Conservation (phyloP, 2,797 vertebrate genomes). For the Potorous gilbertii region DNA sequence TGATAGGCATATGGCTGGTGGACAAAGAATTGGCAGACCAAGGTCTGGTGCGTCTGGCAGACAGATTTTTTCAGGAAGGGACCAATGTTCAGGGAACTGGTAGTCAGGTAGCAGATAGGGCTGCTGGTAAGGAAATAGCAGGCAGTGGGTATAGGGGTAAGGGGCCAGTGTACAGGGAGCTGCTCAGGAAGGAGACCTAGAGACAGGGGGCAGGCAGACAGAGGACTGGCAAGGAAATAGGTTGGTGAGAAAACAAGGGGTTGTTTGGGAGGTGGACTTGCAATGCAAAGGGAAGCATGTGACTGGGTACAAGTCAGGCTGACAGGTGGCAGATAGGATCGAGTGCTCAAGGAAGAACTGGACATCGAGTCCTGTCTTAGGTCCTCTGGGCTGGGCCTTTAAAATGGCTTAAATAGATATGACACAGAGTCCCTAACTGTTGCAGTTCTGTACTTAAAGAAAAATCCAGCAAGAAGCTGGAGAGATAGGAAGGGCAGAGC, state of each 20-base stretch:
- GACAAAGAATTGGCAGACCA: background rate
- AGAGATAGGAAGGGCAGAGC: background rate
- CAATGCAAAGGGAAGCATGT: background rate
- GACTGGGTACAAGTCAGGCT: background rate
- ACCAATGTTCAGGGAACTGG: background rate
- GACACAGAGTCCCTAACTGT: constrained; percentile 11
- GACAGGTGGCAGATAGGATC: background rate
- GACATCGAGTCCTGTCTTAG: background rate
- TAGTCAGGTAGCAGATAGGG: background rate
- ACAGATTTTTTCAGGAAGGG: background rate
- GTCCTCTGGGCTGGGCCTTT: constrained; percentile 35
- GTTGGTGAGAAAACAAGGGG: background rate
- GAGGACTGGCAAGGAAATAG: background rate
- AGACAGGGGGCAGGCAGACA: background rate
- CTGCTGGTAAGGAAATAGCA: background rate
- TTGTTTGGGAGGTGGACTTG: background rate
- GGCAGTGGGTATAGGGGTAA: background rate
- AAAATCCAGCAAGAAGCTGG: accelerated
- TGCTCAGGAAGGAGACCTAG: background rate
- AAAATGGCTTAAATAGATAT: constrained; percentile 11
- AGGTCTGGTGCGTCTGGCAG: background rate
- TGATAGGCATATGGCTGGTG: background rate
- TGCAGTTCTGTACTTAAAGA: background rate
- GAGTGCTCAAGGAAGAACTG: background rate
- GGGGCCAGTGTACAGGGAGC: background rate